Evolutionary conservation across 2,888 invertebrate genomes (phyloP).

Genomic region (Melanophora roralis): DNA sequence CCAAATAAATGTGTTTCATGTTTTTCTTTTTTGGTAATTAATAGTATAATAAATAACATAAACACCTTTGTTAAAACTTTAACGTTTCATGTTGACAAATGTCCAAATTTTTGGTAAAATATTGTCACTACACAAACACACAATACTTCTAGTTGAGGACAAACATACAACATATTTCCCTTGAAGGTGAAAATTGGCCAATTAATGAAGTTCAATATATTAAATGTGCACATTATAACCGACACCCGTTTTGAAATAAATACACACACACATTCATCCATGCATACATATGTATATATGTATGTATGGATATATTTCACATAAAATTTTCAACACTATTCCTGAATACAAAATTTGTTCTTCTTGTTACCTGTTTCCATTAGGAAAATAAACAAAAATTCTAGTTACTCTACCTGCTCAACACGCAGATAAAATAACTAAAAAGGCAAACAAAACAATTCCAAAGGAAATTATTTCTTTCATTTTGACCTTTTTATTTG

Average conservation of each 20-base stretch:
- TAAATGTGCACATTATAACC: constrained; percentile 18
- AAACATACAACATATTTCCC: too few species aligned
- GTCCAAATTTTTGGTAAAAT: not conserved
- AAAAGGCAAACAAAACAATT: constrained; percentile 14
- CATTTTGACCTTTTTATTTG: constrained; percentile 49
- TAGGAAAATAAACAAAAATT: constrained; percentile 64
- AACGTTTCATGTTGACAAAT: too few species aligned
- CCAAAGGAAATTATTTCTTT: constrained; percentile 30
- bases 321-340: constrained; percentile 61
- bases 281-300: too few species aligned
- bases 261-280: not conserved
- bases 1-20: too few species aligned
- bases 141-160: not conserved
- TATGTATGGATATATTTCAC: not conserved
- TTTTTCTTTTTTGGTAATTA: too few species aligned
- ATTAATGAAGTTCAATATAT: constrained; percentile 70
- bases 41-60: too few species aligned
- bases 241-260: not conserved
- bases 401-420: constrained; percentile 53
- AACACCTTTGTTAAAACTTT: too few species aligned
- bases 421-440: constrained; percentile 1
- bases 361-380: constrained; percentile 51
- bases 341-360: not conserved
- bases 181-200: constrained; percentile 70
- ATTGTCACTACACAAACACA: not conserved